A percentile compares a stretch with the other conserved stretches of the same genome.
These are phyloP conservation scores for Pygmarrhopalites habei DNA, from an alignment of 1,140 invertebrate species.

Conservation along the genomic window DNA sequence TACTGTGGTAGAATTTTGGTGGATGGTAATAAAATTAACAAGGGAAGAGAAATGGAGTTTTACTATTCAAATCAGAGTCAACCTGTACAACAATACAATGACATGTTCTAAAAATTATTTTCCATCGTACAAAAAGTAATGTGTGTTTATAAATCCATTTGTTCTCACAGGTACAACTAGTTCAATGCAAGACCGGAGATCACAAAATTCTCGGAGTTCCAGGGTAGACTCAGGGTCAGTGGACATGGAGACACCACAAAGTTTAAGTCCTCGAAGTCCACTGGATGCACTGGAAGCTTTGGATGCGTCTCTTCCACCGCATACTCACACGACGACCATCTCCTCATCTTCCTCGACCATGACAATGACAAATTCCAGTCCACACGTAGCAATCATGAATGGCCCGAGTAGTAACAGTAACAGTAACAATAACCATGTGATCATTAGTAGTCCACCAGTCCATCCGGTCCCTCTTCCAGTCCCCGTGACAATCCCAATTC, in stretches of 20 bases:
- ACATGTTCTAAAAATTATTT: too few relatives aligned
- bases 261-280: constrained; percentile 44
- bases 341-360: neutral
- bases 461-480: constrained; percentile 35
- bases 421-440: constrained; percentile 33
- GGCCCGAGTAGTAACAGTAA: neutral
- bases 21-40: too few relatives aligned
- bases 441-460: constrained; percentile 32
- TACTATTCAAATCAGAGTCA: too few relatives aligned
- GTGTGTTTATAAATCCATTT: too few relatives aligned
- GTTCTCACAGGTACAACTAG: constrained; percentile 5
- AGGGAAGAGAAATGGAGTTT: too few relatives aligned
- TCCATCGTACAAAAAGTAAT: too few relatives aligned
- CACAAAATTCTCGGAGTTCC: constrained; percentile 40
- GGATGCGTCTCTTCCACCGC: constrained; percentile 20
- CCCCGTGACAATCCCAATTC: constrained; percentile 32
- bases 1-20: too few relatives aligned
- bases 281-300: constrained; percentile 41
- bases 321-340: neutral
- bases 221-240: constrained; percentile 45
- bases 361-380: neutral
- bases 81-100: too few relatives aligned
- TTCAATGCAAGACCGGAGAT: constrained; percentile 25
- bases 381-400: neutral
- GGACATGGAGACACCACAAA: constrained; percentile 44